Conservation (phyloP, 2,888 invertebrate species). For the Eucriotettix oculatus region DNA sequence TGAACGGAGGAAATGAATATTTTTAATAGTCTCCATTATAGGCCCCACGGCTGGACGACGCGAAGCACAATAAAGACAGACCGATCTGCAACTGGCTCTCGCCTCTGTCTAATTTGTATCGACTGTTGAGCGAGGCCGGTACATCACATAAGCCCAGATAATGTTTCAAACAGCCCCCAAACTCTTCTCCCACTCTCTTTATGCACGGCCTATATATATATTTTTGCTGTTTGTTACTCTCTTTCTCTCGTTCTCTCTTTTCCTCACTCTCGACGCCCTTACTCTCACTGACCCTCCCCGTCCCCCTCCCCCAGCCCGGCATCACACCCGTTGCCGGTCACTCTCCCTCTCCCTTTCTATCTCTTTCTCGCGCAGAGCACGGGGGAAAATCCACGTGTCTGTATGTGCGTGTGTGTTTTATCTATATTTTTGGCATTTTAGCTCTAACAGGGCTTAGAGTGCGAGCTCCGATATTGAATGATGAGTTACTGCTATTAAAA, state of each 20-base stretch:
- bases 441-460: conserved; percentile 4
- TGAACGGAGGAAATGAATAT: not conserved
- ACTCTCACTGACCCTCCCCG: not conserved
- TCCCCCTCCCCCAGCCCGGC: not conserved
- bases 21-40: not conserved
- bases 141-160: not conserved
- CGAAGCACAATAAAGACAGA: not conserved
- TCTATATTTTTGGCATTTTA: conserved; percentile 4
- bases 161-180: not conserved
- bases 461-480: conserved; percentile 27
- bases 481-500: conserved; percentile 32
- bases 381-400: not conserved
- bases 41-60: not conserved
- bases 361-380: not conserved
- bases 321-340: not conserved
- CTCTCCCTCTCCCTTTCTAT: not conserved
- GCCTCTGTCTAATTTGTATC: not conserved
- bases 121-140: not conserved
- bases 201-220: not conserved
- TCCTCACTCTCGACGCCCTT: not conserved
- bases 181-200: not conserved
- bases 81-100: not conserved
- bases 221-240: not conserved
- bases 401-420: not conserved
- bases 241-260: not conserved